phyloP scores from a whole-genome alignment of 2,797 vertebrate genomes.

The Bryconaethiops microstoma region DNA sequence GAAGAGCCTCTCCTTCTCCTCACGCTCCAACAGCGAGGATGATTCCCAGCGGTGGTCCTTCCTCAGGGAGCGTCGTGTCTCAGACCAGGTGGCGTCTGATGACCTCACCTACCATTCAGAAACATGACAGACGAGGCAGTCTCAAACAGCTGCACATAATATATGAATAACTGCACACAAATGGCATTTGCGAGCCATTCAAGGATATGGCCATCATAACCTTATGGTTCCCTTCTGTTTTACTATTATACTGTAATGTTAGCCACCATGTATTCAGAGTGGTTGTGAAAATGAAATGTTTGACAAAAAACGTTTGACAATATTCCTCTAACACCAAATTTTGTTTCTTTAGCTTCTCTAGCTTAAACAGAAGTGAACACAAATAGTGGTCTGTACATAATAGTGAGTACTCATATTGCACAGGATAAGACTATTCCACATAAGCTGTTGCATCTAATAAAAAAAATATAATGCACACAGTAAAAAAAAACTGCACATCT shows the following conservation, averaged over 20 bases:
- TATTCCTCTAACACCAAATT: too few species aligned
- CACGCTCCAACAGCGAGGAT: conserved; percentile 92
- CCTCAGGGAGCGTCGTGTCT: conserved; percentile 91
- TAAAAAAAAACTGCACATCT: too few species aligned
- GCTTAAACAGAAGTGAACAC: too few species aligned
- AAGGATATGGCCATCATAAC: not conserved
- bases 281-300: not conserved
- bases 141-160: not conserved
- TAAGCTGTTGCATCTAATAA: too few species aligned
- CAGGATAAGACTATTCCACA: too few species aligned
- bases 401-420: too few species aligned
- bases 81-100: conserved; percentile 96
- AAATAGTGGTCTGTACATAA: too few species aligned
- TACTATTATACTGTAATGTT: not conserved
- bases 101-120: conserved; percentile 85
- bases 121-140: conserved; percentile 13
- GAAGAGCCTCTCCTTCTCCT: conserved; percentile 98
- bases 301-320: too few species aligned
- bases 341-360: too few species aligned
- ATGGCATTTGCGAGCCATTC: not conserved
- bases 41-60: conserved; percentile 99
- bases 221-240: not conserved
- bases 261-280: not conserved
- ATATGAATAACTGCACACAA: not conserved
- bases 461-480: too few species aligned